Percentiles rank a stretch among this genome's conserved stretches.
These are phyloP conservation scores for Noctua pronuba DNA, from an alignment of 2,888 invertebrate genomes.

Conservation along the genomic window DNA sequence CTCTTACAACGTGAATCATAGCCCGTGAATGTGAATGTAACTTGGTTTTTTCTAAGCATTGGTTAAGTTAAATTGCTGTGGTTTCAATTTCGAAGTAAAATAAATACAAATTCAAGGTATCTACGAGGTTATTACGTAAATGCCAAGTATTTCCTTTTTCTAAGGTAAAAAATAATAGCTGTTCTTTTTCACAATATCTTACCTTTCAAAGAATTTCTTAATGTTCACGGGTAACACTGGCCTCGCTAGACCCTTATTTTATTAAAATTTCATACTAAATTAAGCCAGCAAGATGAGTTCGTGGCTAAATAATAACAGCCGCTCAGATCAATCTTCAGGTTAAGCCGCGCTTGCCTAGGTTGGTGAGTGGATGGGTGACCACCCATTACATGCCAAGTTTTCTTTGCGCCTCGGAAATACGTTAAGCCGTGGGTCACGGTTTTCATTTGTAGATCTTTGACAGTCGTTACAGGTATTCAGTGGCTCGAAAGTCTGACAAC, in stretches of 20 bases:
- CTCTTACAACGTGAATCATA: conserved; percentile 19
- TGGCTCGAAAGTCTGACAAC: not conserved
- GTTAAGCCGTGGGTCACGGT: no score
- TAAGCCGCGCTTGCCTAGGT: not conserved
- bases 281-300: not conserved
- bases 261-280: not conserved
- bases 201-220: not conserved
- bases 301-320: not conserved
- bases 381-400: not conserved
- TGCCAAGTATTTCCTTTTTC: not conserved
- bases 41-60: conserved; percentile 4
- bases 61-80: not conserved
- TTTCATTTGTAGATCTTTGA: not conserved
- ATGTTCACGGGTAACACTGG: not conserved
- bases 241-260: not conserved
- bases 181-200: not conserved
- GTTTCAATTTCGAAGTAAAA: conserved; percentile 9
- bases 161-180: not conserved
- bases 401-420: not conserved
- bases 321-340: not conserved
- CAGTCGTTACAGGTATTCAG: not conserved
- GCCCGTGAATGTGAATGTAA: conserved; percentile 26
- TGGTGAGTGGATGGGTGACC: not conserved
- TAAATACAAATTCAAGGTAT: not conserved
- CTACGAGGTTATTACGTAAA: not conserved